Evolutionary conservation across 1,140 invertebrate species (phyloP).

Genomic region (Lepidostoma basale): DNA sequence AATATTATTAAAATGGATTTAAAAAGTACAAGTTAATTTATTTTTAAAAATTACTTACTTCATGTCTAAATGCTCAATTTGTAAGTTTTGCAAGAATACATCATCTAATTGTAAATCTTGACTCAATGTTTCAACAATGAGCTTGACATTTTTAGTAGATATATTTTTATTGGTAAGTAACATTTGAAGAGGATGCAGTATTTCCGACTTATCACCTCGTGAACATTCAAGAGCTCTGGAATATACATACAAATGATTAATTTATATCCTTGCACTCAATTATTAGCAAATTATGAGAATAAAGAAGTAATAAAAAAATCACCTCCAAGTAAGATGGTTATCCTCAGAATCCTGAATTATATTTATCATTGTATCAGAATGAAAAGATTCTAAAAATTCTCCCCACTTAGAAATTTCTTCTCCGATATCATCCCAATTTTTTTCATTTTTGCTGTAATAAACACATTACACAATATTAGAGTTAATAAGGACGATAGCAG

Average conservation of each 20-base stretch:
- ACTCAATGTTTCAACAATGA: constrained; percentile 24
- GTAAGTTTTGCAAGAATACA: constrained; percentile 24
- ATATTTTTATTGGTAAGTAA: constrained; percentile 32
- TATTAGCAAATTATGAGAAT: neutral
- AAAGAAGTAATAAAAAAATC: neutral
- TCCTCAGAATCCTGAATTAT: neutral
- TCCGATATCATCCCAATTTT: constrained; percentile 41
- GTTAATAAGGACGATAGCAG: no score
- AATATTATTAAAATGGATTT: neutral
- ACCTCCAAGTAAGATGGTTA: constrained; percentile 27
- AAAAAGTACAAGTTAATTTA: neutral
- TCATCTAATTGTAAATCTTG: constrained; percentile 29
- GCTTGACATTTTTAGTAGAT: constrained; percentile 25
- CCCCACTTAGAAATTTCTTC: constrained; percentile 40
- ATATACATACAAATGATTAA: neutral
- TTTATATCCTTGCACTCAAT: neutral
- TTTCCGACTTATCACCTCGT: constrained; percentile 18
- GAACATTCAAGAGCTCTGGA: constrained; percentile 39
- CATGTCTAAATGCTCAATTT: constrained; percentile 19
- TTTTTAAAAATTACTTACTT: constrained; percentile 28
- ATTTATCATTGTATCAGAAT: constrained; percentile 26
- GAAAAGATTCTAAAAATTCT: constrained; percentile 38
- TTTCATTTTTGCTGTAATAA: constrained; percentile 25
- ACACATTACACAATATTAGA: no score
- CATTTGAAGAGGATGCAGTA: constrained; percentile 27